Evolutionary conservation across 2,797 vertebrate genomes (phyloP).

Genomic region (Distichodus sexfasciatus): DNA sequence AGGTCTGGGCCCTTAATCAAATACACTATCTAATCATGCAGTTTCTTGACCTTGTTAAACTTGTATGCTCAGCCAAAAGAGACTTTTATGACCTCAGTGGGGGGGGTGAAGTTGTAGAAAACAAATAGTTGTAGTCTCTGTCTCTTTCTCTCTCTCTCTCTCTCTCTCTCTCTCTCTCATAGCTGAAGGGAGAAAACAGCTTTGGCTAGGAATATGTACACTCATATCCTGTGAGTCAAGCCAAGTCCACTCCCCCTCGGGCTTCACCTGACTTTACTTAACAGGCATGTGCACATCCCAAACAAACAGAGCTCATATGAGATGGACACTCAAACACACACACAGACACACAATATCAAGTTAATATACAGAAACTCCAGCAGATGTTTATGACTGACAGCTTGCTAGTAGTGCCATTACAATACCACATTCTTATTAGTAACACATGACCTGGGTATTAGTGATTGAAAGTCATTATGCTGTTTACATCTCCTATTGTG

Average conservation of each 20-base stretch:
- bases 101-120: slow-evolving; percentile 43
- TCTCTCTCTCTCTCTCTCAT: slow-evolving; percentile 27
- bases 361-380: too few species aligned
- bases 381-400: too few species aligned
- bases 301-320: slow-evolving; percentile 63
- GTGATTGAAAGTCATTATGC: neutral
- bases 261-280: slow-evolving; percentile 52
- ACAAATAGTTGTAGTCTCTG: slow-evolving; percentile 18
- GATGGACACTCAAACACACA: slow-evolving; percentile 62
- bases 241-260: slow-evolving; percentile 58
- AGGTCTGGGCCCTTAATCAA: slow-evolving; percentile 42
- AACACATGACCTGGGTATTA: too few species aligned
- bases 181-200: slow-evolving; percentile 38
- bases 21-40: slow-evolving; percentile 43
- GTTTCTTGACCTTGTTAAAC: slow-evolving; percentile 48
- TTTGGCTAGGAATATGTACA: slow-evolving; percentile 28
- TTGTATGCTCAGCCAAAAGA: slow-evolving; percentile 38
- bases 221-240: slow-evolving; percentile 33
- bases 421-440: too few species aligned
- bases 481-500: too few species aligned
- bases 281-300: slow-evolving; percentile 31
- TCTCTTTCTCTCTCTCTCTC: slow-evolving; percentile 11
- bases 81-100: slow-evolving; percentile 35
- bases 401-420: too few species aligned
- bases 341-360: too few species aligned